Base-by-base conservation (phyloP, 2,888 invertebrate species). In the Drosophila hamatofila region DNA sequence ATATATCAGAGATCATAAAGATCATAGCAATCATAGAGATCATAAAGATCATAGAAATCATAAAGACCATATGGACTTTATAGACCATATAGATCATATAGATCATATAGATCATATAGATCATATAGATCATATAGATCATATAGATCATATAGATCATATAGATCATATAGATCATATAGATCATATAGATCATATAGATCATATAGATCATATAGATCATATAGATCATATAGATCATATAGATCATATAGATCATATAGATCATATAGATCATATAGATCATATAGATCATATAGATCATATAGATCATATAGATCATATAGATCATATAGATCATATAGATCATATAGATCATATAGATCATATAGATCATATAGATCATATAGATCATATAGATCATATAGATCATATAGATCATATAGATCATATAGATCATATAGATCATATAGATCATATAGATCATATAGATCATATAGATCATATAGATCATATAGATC, bases 291-390 rank as follows among this genome's bases (percentile, higher is more conserved):
- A 37, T 37, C 35, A 37, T 37, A 37, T 5, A 37, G 35, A 37
- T 35, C 35, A 35, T 35, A 35, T 37, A 37, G 35, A 37, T 37
- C 35, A 39, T 39, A 39, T n/a, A n/a, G n/a, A n/a, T 39, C 39
- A 39, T 18, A 39, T 9, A 39, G n/a, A 39, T 39, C 18, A 18
- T n/a, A 18, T 3, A 18, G 39, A 39, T 16, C n/a, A 39, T 39
- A n/a, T 7, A n/a, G 8, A 39, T 39, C 7, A n/a, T 7, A 39
- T 16, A 39, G n/a, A 39, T 39, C 39, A 39, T 39, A 39, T 39
- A n/a, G 39, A 39, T 39, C 39, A 39, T 39, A 39, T n/a, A 39
- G 39, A 39, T 39, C 39, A n/a, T 9, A 39, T n/a, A 39, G n/a
- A 39, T 39, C 39, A 21, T 12, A 11, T 3, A 8, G 23, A 23